Base-by-base conservation (phyloP, 2,113 vertebrate genomes). In the Prochilodus magdalenae region DNA sequence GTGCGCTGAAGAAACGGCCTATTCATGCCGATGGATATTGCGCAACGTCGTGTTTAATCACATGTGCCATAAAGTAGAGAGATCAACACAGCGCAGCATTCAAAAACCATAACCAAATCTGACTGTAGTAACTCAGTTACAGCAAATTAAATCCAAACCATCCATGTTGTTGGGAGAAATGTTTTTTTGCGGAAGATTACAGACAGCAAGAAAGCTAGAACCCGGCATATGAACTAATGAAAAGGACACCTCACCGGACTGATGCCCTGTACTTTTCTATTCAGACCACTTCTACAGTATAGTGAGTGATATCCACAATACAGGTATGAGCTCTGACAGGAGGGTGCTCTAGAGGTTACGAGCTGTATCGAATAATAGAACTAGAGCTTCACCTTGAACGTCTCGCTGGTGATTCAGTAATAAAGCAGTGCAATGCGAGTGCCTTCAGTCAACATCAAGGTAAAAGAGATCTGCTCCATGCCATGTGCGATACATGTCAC, bases 401-500 rank as follows among this genome's bases (percentile, higher is more conserved):
- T 26, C 36, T 12, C 55, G 70, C 24, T 66, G 10, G n/a, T 66
- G 29, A 27, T 51, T 63, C 57, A 5, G 30, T 12, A 57, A 57
- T 79, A 57, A 55, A 36, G 51, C 70, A 65, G 11, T 36, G 51
- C 18, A 33, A 2, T 80, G 57, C 36, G 24, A 29, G 33, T 69
- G 65, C 36, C 66, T 71, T 57, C 33, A 47, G 33, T 57, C 75
- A 67, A n/a, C 47, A 77, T 67, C 22, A 55, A 55, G 3, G 60
- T 14, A 53, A 79, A 40, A 80, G 55, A 51, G 57, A 75, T 83
- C 60, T 72, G 74, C 73, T 27, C 53, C 26, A 65, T 65, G 69
- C 65, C 70, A 57, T 59, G 8, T 80, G 60, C 26, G 70, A 63
- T 71, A 33, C 51, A 73, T 81, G 78, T 75, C 59, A 75, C 49